A percentile compares a stretch with the other conserved stretches of the same genome.
phyloP scores from a whole-genome alignment of 53 echinoderm and acorn worm species.

The Echinometra lucunter region DNA sequence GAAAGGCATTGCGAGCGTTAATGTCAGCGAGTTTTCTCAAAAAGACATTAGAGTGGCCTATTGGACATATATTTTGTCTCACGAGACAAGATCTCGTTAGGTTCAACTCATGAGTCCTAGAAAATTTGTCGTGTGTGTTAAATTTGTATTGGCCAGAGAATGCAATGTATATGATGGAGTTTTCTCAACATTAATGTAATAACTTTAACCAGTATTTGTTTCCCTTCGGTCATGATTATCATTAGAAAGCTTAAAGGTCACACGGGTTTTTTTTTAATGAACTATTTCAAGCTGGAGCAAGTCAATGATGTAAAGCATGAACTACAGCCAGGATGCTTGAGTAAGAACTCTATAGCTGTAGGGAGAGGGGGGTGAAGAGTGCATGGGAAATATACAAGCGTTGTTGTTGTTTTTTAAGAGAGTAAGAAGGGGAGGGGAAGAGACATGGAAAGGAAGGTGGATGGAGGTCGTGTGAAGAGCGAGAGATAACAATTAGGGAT shows the following conservation, averaged over 20 bases:
- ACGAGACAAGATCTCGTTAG: neutral
- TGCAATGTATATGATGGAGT: neutral
- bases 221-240: neutral
- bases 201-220: neutral
- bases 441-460: neutral
- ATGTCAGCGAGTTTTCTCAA: neutral
- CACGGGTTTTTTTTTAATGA: neutral
- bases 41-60: neutral
- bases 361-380: neutral
- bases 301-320: neutral
- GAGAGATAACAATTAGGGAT: neutral
- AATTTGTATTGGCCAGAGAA: too few relatives aligned
- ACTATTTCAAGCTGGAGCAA: neutral
- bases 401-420: too few relatives aligned
- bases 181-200: neutral
- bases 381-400: too few relatives aligned
- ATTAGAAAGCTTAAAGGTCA: neutral
- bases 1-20: neutral
- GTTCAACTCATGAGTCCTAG: neutral
- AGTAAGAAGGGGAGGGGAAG: neutral
- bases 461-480: neutral
- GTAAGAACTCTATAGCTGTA: neutral
- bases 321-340: neutral
- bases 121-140: neutral
- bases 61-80: neutral